These are phyloP conservation scores for Gracilinanus agilis DNA, from an alignment of 2,113 vertebrate species.

Conservation along the genomic window DNA sequence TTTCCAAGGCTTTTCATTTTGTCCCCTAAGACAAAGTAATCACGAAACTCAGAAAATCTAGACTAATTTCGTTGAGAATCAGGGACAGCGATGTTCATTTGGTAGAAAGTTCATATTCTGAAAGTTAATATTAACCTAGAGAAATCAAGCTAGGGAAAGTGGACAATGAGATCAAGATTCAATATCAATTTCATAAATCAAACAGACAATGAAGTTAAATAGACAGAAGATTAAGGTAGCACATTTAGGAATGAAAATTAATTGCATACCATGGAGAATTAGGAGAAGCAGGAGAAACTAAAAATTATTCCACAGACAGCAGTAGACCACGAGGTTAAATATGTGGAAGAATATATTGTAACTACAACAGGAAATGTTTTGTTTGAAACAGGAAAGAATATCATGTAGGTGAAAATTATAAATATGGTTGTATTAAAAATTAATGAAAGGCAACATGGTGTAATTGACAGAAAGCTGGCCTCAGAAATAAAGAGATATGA, in stretches of 20 bases:
- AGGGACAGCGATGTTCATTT: background rate
- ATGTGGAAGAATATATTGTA: background rate
- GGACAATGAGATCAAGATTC: slow-evolving; percentile 5
- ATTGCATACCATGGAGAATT: background rate
- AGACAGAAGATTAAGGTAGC: background rate
- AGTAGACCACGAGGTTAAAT: background rate
- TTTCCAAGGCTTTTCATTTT: slow-evolving; percentile 3
- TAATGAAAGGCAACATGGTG: background rate
- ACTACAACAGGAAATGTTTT: background rate
- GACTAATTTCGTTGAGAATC: background rate
- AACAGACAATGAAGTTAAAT: background rate
- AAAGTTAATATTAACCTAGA: background rate
- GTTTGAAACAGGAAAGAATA: background rate
- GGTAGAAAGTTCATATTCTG: background rate
- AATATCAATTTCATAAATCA: slow-evolving; percentile 23
- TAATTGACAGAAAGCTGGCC: background rate
- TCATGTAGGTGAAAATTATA: background rate
- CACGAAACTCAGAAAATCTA: background rate
- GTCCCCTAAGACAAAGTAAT: background rate
- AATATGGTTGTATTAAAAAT: background rate
- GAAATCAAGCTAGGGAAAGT: slow-evolving; percentile 1
- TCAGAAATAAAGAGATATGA: background rate
- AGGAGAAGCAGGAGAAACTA: background rate
- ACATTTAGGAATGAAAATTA: slow-evolving; percentile 1
- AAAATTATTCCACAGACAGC: background rate